phyloP scores from a whole-genome alignment of 1,140 invertebrate genomes.

The Lithobius niger region DNA sequence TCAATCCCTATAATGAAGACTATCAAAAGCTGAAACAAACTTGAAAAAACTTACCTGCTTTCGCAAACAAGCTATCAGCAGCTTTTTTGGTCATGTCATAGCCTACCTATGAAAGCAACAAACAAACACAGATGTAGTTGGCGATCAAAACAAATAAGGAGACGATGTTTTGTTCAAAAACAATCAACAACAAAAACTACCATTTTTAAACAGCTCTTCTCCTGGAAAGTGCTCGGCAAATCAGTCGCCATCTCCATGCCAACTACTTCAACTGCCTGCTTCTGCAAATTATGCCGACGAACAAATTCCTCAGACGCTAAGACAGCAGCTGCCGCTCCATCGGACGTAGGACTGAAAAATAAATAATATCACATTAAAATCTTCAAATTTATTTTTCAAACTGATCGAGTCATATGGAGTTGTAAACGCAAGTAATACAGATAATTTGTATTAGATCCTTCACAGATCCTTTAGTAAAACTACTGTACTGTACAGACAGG shows the following conservation, averaged over 20 bases:
- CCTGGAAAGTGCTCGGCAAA: slow-evolving; percentile 64
- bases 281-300: slow-evolving; percentile 57
- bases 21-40: too few relatives aligned
- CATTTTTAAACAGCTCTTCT: slow-evolving; percentile 77
- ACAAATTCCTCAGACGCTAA: slow-evolving; percentile 86
- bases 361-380: neutral
- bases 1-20: too few relatives aligned
- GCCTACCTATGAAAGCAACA: slow-evolving; percentile 47
- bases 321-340: slow-evolving; percentile 84
- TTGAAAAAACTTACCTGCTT: slow-evolving; percentile 51
- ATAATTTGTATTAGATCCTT: too few relatives aligned
- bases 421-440: too few relatives aligned
- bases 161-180: neutral
- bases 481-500: too few relatives aligned
- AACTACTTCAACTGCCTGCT: slow-evolving; percentile 83
- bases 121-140: slow-evolving; percentile 1
- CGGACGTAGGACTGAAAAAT: slow-evolving; percentile 63
- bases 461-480: too few relatives aligned
- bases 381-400: too few relatives aligned
- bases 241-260: slow-evolving; percentile 95
- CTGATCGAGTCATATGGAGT: too few relatives aligned
- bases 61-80: slow-evolving; percentile 61
- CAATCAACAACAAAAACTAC: slow-evolving; percentile 31
- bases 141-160: neutral
- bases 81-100: slow-evolving; percentile 90